Evolutionary conservation across 35 echinoderm and acorn worm genomes (phyloP), one percentile per base, ranked within the genome.

Genomic region (Amphiura filiformis): DNA sequence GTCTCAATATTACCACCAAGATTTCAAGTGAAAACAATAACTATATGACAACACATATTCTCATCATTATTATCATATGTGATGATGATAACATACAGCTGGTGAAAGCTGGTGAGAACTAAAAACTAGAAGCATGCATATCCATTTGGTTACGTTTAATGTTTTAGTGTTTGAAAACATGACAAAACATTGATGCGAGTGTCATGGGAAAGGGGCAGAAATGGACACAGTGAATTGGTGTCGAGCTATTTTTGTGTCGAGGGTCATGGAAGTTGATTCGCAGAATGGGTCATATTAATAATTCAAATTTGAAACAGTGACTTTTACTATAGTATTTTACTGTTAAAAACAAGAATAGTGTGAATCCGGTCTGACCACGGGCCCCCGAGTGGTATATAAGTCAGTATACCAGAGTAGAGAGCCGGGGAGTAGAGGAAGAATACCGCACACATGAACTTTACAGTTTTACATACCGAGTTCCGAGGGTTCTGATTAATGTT

Each of bases 81-180:
- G 2, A 4, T 26, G 2, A 4, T 70, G 26, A 70, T 70, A 30
- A 26, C 17, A 70, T 70, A n/a, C 61, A 70, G 61, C 7, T 70
- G 61, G 61, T 26, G 61, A 3, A 15, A 23, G 1, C 28, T n/a
- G 26, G 7, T 70, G 61, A 70, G 7, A 52, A 52, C 7, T 70
- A 70, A 26, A 18, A 70, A n/a, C n/a, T n/a, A n/a, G n/a, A n/a
- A n/a, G n/a, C n/a, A n/a, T n/a, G n/a, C n/a, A n/a, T n/a, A n/a
- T n/a, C 7, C 28, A 13, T 70, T 2, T 70, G 17, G 28, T 70
- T 30, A 26, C 17, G 44, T 20, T 52, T n/a, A 26, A 11, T 3
- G 61, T 18, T n/a, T n/a, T 4, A 70, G 61, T 70, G 61, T 70
- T 70, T 70, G 61, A 70, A 70, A 70, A 70, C 61, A 70, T 70